These are phyloP conservation scores for Pycnomerus fuliginosus DNA, from an alignment of 2,888 invertebrate species.

Conservation along the genomic window DNA sequence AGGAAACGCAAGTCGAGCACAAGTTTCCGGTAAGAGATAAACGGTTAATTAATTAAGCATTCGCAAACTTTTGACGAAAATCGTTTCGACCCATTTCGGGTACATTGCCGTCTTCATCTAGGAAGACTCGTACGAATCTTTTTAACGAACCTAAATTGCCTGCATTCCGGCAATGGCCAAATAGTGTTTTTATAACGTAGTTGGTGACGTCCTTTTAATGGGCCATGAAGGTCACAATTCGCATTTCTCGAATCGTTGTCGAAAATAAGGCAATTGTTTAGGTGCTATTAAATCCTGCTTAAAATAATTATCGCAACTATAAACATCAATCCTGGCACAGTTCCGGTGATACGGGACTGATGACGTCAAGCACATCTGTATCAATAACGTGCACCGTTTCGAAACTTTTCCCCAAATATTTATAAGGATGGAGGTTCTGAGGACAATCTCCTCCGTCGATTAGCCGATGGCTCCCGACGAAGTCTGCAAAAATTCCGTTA, in stretches of 20 bases:
- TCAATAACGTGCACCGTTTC: constrained; percentile 5
- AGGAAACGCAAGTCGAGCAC: constrained; percentile 51
- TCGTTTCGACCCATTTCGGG: constrained; percentile 18
- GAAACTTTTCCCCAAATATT: constrained; percentile 3
- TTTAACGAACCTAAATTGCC: no score
- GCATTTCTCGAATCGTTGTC: not conserved
- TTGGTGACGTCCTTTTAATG: no score
- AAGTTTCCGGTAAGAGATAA: constrained; percentile 51
- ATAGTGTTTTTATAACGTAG: no score
- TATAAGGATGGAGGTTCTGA: no score
- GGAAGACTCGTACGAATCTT: no score
- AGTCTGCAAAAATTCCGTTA: constrained; percentile 16
- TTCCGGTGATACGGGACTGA: not conserved
- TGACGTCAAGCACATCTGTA: constrained; percentile 14
- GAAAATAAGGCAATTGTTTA: not conserved
- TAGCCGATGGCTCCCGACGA: constrained; percentile 1
- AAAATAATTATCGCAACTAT: constrained; percentile 6
- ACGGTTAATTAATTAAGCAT: constrained; percentile 17
- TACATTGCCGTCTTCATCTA: constrained; percentile 18
- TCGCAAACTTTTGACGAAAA: not conserved
- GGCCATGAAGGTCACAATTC: no score
- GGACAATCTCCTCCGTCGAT: constrained; percentile 3
- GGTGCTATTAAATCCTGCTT: constrained; percentile 3
- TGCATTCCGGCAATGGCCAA: no score
- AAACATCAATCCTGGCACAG: constrained; percentile 5